Evolutionary conservation across 2,797 vertebrate genomes (phyloP).

Genomic region (Arnoldichthys spilopterus): DNA sequence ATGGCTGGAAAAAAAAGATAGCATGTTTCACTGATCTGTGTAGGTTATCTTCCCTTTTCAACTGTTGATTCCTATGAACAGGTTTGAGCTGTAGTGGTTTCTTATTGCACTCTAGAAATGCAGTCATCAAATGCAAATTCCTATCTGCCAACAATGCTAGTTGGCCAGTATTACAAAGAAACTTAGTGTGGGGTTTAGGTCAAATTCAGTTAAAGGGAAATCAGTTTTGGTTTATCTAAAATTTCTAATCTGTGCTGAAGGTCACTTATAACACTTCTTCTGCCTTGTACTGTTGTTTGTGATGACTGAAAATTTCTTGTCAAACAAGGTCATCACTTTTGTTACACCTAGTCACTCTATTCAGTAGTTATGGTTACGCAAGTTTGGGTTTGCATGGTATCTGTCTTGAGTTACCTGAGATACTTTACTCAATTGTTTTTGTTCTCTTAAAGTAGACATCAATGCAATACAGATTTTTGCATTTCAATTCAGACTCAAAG

Average conservation of each 20-base stretch:
- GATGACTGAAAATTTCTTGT: background rate
- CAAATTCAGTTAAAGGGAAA: conserved; percentile 1
- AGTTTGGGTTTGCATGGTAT: conserved; percentile 1
- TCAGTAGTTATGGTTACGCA: background rate
- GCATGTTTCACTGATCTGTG: conserved; percentile 11
- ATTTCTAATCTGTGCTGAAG: background rate
- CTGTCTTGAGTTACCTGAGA: background rate
- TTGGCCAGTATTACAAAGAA: conserved; percentile 8
- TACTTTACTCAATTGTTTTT: background rate
- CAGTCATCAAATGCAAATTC: conserved; percentile 7
- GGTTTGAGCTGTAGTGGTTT: conserved; percentile 5
- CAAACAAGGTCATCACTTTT: background rate
- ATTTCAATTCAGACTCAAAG: background rate
- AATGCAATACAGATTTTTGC: no score
- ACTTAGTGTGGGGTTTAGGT: background rate
- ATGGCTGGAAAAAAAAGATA: conserved; percentile 5
- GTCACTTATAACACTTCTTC: background rate
- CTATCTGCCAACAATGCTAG: conserved; percentile 4
- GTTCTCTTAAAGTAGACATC: background rate
- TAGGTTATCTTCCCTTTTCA: background rate
- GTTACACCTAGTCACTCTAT: background rate
- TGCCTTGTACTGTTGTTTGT: background rate
- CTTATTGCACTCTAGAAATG: conserved; percentile 2
- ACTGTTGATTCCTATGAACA: background rate
- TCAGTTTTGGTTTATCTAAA: background rate